phyloP scores from a whole-genome alignment of 2,888 invertebrate genomes.

The Cryptophagus acutangulus region DNA sequence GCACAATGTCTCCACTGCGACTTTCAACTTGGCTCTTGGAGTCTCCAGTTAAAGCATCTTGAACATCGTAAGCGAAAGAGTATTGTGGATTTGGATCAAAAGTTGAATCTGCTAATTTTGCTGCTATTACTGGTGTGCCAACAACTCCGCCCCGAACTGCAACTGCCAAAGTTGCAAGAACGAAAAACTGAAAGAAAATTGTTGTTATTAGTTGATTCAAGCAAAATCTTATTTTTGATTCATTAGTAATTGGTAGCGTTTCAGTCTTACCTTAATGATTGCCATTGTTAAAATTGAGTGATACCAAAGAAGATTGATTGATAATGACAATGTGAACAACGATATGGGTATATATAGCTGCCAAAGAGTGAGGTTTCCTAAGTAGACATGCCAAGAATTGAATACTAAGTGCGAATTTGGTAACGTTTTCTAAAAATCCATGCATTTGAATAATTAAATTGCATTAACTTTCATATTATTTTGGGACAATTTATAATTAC shows the following conservation, averaged over 20 bases:
- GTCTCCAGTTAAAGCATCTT: constrained; percentile 61
- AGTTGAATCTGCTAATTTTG: constrained; percentile 46
- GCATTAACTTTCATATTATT: too few species aligned
- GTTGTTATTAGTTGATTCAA: background rate
- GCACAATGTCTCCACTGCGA: constrained; percentile 60
- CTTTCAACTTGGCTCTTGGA: constrained; percentile 52
- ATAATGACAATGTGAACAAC: constrained; percentile 18
- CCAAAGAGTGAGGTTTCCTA: too few species aligned
- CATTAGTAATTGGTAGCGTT: background rate
- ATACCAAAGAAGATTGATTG: constrained; percentile 25
- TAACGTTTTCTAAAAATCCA: too few species aligned
- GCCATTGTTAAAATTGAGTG: constrained; percentile 26
- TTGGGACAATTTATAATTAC: too few species aligned
- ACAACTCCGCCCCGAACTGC: constrained; percentile 19
- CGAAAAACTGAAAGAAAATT: constrained; percentile 15
- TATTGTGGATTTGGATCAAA: constrained; percentile 63
- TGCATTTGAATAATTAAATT: too few species aligned
- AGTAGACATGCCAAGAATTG: constrained; percentile 18
- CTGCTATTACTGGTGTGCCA: constrained; percentile 44
- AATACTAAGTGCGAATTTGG: constrained; percentile 23
- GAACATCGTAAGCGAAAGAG: constrained; percentile 64
- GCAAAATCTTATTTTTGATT: background rate
- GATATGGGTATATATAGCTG: too few species aligned
- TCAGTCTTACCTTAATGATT: constrained; percentile 29
- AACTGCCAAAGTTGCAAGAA: constrained; percentile 23